These are phyloP conservation scores for Phrynocephalus vlangalii DNA, from an alignment of 2,797 vertebrate species.

Conservation along the genomic window DNA sequence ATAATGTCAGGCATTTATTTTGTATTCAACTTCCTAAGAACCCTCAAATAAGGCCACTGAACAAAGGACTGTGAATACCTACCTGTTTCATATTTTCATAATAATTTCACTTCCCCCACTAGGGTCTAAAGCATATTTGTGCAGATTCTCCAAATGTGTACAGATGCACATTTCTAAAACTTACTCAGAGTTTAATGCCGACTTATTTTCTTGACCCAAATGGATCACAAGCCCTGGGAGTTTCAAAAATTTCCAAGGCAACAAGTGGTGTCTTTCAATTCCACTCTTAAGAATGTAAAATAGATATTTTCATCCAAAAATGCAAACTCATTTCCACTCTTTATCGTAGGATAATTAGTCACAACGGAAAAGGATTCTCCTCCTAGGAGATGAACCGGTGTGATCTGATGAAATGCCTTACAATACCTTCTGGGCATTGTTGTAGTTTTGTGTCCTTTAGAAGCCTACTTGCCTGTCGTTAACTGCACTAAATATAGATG, in stretches of 20 bases:
- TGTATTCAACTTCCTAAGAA: neutral
- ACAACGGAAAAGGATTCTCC: neutral
- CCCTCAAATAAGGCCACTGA: neutral
- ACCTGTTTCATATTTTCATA: too few species aligned
- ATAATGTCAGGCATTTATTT: neutral
- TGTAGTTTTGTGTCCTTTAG: neutral
- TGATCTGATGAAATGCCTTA: neutral
- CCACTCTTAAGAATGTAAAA: neutral
- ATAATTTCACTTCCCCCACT: too few species aligned
- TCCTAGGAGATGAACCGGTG: too few species aligned
- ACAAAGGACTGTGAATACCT: neutral
- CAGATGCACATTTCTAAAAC: neutral
- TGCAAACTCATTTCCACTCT: neutral
- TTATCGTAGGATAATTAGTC: neutral
- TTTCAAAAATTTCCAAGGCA: neutral
- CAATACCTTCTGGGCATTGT: too few species aligned
- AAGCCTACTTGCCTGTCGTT: neutral
- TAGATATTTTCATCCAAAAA: neutral
- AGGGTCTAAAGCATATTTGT: too few species aligned
- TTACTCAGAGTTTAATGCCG: neutral
- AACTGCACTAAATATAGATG: neutral
- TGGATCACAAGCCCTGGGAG: neutral
- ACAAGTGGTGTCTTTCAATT: neutral
- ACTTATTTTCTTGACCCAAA: neutral
- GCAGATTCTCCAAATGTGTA: too few species aligned